Evolutionary conservation across 2,888 invertebrate species (phyloP).

Genomic region (Ochropacha duplaris): DNA sequence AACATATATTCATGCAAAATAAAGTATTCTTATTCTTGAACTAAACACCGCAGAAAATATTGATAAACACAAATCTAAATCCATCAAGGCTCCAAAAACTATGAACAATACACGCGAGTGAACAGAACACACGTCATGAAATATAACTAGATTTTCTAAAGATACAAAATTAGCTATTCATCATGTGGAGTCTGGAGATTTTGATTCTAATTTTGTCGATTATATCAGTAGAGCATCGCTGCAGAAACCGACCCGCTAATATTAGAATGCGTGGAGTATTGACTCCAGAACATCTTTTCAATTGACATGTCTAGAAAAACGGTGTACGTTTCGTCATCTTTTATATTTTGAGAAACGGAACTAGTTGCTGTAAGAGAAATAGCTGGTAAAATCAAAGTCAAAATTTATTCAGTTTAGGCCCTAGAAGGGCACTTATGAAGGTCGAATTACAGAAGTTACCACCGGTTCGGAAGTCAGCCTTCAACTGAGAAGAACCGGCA

Average conservation of each 20-base stretch:
- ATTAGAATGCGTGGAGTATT: slow-evolving; percentile 42
- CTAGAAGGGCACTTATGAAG: too few species aligned
- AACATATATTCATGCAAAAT: too few species aligned
- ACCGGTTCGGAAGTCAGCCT: too few species aligned
- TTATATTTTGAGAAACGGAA: not conserved
- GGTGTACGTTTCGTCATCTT: too few species aligned
- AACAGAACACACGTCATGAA: slow-evolving; percentile 14
- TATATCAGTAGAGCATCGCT: slow-evolving; percentile 41
- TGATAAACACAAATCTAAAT: slow-evolving; percentile 4
- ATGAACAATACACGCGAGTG: slow-evolving; percentile 3
- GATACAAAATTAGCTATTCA: slow-evolving; percentile 27
- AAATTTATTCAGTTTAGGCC: too few species aligned
- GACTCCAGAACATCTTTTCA: slow-evolving; percentile 34
- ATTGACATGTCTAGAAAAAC: slow-evolving; percentile 40
- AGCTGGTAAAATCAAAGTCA: too few species aligned
- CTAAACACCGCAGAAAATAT: slow-evolving; percentile 1
- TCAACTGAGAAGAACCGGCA: too few species aligned
- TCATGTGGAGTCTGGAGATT: slow-evolving; percentile 29
- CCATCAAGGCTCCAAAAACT: slow-evolving; percentile 3
- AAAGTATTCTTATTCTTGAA: slow-evolving; percentile 9
- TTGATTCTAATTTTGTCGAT: slow-evolving; percentile 57
- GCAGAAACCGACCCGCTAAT: slow-evolving; percentile 40
- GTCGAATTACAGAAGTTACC: too few species aligned
- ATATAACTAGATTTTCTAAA: slow-evolving; percentile 18
- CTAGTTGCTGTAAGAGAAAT: too few species aligned